These are phyloP conservation scores for Drosophila seclusa DNA, from an alignment of 2,888 invertebrate genomes.

Conservation along the genomic window DNA sequence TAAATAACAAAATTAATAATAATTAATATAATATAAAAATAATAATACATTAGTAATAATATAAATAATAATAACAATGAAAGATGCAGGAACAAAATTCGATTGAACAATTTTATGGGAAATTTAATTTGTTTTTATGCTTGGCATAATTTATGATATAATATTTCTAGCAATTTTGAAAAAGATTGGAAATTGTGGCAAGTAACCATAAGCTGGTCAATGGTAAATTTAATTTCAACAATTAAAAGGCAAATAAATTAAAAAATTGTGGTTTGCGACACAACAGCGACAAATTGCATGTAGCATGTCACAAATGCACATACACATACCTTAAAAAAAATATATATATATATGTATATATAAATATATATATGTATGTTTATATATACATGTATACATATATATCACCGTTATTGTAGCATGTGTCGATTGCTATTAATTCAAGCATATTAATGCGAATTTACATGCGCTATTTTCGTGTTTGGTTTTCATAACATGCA, in stretches of 20 bases:
- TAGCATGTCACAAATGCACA: conserved; percentile 13
- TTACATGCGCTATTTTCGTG: conserved; percentile 63
- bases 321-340: not conserved
- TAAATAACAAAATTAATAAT: not conserved
- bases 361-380: not conserved
- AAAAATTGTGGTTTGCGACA: conserved; percentile 67
- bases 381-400: conserved; percentile 1
- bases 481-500: conserved; percentile 63
- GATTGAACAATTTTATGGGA: not conserved
- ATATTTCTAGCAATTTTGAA: not conserved
- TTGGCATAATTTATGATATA: not conserved
- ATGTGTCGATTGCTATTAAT: conserved; percentile 69
- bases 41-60: not conserved
- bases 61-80: not conserved
- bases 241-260: conserved; percentile 77
- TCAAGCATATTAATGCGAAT: conserved; percentile 74
- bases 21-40: not conserved
- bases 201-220: conserved; percentile 57
- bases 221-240: conserved; percentile 72
- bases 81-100: not conserved
- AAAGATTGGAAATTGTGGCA: conserved; percentile 32
- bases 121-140: not conserved
- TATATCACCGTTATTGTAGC: conserved; percentile 6
- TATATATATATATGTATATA: not conserved
- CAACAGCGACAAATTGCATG: conserved; percentile 65